These are phyloP conservation scores for Hypothenemus hampei DNA, from an alignment of 1,140 invertebrate genomes.

Conservation along the genomic window DNA sequence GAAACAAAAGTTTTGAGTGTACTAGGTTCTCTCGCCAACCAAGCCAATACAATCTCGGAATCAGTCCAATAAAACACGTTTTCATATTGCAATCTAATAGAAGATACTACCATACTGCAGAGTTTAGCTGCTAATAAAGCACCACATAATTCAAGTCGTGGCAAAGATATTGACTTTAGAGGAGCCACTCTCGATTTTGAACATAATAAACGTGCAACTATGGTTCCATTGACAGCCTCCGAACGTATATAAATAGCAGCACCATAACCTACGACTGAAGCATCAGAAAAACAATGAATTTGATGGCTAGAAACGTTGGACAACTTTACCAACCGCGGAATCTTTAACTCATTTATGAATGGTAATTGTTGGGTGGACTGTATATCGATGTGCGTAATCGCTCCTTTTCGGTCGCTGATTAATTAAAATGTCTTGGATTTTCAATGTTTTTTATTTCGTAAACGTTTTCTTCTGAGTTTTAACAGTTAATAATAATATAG, in stretches of 20 bases:
- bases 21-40: constrained; percentile 7
- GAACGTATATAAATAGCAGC: constrained; percentile 23
- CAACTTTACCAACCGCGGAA: no score
- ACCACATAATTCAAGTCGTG: constrained; percentile 45
- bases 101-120: neutral
- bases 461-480: no score
- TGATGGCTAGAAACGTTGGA: no score
- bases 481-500: no score
- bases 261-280: constrained; percentile 38
- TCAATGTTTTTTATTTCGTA: no score
- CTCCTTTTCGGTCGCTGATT: no score
- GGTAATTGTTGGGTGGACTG: no score
- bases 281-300: constrained; percentile 45
- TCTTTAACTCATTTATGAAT: no score
- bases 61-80: constrained; percentile 1
- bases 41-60: constrained; percentile 4
- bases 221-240: neutral
- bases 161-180: constrained; percentile 13
- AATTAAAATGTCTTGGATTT: no score
- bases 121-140: constrained; percentile 25
- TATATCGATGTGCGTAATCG: no score
- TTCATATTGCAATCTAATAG: neutral
- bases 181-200: constrained; percentile 6
- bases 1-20: constrained; percentile 17
- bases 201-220: constrained; percentile 23